Percentiles rank a stretch among this genome's conserved stretches.
These are phyloP conservation scores for Argyrosomus japonicus DNA, from an alignment of 2,113 vertebrate species.

Conservation along the genomic window DNA sequence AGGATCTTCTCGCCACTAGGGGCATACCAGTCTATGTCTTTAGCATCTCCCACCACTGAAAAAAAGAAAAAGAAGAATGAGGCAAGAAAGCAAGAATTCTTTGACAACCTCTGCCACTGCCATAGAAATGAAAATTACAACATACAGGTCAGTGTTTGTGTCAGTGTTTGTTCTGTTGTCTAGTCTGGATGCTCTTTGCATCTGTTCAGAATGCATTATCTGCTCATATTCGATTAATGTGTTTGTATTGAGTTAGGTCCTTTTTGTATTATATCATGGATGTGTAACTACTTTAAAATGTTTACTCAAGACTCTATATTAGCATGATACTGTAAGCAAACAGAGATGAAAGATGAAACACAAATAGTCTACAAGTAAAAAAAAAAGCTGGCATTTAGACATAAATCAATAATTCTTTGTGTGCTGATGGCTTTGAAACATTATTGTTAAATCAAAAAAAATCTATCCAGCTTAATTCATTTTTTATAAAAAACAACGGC, in stretches of 20 bases:
- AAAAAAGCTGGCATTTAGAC: not conserved
- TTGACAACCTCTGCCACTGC: too few relatives aligned
- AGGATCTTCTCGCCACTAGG: constrained; percentile 92
- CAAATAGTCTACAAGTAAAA: not conserved
- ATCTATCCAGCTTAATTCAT: constrained; percentile 8
- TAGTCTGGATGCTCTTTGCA: not conserved
- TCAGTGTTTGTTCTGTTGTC: not conserved
- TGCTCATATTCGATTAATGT: not conserved
- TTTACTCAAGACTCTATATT: not conserved
- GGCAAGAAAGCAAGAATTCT: not conserved
- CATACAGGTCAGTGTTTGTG: not conserved
- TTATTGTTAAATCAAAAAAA: constrained; percentile 21
- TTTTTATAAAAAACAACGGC: not conserved
- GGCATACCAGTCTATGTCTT: constrained; percentile 95
- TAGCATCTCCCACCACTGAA: constrained; percentile 92
- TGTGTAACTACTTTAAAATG: not conserved
- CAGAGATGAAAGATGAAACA: not conserved
- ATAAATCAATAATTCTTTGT: not conserved
- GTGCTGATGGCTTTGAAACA: not conserved
- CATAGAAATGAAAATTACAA: not conserved
- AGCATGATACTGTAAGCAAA: not conserved
- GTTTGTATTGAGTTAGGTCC: not conserved
- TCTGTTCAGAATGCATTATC: not conserved
- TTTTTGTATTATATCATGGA: not conserved
- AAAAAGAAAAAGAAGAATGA: constrained; percentile 19